A percentile compares a stretch with the other conserved stretches of the same genome.
Evolutionary conservation across 2,888 invertebrate genomes (phyloP).

Genomic region (Ectemnius lituratus): DNA sequence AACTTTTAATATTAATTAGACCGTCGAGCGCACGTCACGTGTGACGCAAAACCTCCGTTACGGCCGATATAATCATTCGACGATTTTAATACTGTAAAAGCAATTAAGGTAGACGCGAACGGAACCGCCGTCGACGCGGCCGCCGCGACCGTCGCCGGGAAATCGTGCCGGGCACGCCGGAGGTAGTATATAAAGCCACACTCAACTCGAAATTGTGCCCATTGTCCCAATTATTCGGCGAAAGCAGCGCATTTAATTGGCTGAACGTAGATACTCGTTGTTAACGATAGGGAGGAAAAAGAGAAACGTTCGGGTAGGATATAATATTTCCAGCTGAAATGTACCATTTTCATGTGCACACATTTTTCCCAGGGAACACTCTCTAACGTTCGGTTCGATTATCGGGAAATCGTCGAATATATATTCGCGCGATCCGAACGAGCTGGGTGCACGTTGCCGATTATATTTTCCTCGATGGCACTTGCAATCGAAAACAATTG

Average conservation of each 20-base stretch:
- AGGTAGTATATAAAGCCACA: not conserved
- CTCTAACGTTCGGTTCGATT: no score
- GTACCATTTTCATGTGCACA: no score
- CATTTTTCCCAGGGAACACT: no score
- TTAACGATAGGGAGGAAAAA: no score
- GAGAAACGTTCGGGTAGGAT: no score
- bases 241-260: not conserved
- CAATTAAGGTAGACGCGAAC: conserved; percentile 22
- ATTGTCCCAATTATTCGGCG: conserved; percentile 21
- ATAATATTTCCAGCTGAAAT: no score
- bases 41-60: not conserved
- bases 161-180: no score
- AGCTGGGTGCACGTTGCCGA: no score
- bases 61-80: conserved; percentile 23
- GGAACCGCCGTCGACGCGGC: not conserved
- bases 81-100: conserved; percentile 26
- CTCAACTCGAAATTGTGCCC: not conserved
- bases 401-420: no score
- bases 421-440: no score
- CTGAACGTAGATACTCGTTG: not conserved
- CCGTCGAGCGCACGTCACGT: not conserved
- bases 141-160: no score
- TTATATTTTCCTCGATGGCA: conserved; percentile 8
- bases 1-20: conserved; percentile 50
- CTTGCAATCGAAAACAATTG: conserved; percentile 28